Base-by-base conservation (phyloP, 2,888 invertebrate genomes). In the Ophion slaviceki region DNA sequence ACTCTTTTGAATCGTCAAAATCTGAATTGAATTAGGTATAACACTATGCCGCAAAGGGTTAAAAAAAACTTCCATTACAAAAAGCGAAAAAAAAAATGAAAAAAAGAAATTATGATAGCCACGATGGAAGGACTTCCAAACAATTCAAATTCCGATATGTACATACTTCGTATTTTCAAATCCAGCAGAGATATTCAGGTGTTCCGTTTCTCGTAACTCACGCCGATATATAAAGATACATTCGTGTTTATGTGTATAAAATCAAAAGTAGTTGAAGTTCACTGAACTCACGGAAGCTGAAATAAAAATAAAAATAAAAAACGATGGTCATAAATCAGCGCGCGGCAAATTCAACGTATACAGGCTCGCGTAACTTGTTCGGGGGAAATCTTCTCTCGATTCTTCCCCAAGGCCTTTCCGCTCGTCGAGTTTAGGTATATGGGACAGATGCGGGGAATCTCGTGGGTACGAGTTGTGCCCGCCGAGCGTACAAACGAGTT, bases 401-500 rank as follows among this genome's bases (percentile, higher is more conserved):
- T 59, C 61, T 67, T 70, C 20, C 64, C 66, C 53, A 36, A 62
- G 57, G 64, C 36, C 70, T 82, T 68, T 80, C 70, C 74, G 64
- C 75, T 77, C 66, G 20, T n/a, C 70, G 7, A n/a, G 28, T 32
- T 59, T 62, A 32, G 47, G 57, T 32, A 32, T 47, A 36, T 61
- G 59, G 24, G 36, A 14, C 45, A 62, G 62, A 45, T 75, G 62
- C 76, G 32, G 45, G 17, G 77, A 72, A 14, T 53, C 36, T 62
- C 72, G 45, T 20, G 67, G 20, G 62, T 11, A 24, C n/a, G 72
- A 8, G 72, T 74, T 62, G 67, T 64, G 59, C 57, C 66, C 80
- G 80, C 68, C 62, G 45, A 68, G 81, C 74, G 74, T 81, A 78
- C 77, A 87, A 87, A 86, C 81, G 80, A 87, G 84, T 88, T 88